phyloP scores from a whole-genome alignment of 1,140 invertebrate species.

The Nephila pilipes region DNA sequence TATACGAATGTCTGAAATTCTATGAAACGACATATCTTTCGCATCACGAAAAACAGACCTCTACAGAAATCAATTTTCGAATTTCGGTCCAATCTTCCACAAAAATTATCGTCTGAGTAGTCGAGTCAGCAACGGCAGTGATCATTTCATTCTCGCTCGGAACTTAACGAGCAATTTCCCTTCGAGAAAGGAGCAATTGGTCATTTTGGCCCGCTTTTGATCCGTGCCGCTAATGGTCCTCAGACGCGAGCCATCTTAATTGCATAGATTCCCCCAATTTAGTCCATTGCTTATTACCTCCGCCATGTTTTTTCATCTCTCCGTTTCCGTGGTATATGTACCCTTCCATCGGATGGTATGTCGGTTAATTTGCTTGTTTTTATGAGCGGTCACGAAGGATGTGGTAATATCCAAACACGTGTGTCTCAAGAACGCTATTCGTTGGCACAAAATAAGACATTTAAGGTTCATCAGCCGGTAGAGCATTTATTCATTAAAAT shows the following conservation, averaged over 20 bases:
- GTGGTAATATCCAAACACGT: not conserved
- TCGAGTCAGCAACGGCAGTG: not conserved
- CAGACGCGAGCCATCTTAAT: slow-evolving; percentile 62
- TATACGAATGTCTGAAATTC: too few species aligned
- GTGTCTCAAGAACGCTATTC: not conserved
- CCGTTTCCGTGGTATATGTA: not conserved
- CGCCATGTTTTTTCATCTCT: not conserved
- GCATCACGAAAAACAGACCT: too few species aligned
- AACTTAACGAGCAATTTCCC: slow-evolving; percentile 56
- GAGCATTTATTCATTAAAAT: slow-evolving; percentile 3
- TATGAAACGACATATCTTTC: too few species aligned
- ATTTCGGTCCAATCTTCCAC: not conserved
- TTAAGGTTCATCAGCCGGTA: not conserved
- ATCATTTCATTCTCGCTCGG: slow-evolving; percentile 15
- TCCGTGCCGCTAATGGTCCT: slow-evolving; percentile 56
- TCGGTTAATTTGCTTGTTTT: slow-evolving; percentile 32
- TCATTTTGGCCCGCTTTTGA: slow-evolving; percentile 49
- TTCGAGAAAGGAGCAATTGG: slow-evolving; percentile 12
- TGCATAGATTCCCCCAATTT: slow-evolving; percentile 60
- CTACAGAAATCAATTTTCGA: not conserved
- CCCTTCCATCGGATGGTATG: not conserved
- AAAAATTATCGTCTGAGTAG: not conserved
- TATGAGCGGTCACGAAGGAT: not conserved
- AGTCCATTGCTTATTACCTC: slow-evolving; percentile 14
- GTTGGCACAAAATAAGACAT: not conserved